Base-by-base conservation (phyloP, 2,888 invertebrate genomes). In the Dioctria rufipes region DNA sequence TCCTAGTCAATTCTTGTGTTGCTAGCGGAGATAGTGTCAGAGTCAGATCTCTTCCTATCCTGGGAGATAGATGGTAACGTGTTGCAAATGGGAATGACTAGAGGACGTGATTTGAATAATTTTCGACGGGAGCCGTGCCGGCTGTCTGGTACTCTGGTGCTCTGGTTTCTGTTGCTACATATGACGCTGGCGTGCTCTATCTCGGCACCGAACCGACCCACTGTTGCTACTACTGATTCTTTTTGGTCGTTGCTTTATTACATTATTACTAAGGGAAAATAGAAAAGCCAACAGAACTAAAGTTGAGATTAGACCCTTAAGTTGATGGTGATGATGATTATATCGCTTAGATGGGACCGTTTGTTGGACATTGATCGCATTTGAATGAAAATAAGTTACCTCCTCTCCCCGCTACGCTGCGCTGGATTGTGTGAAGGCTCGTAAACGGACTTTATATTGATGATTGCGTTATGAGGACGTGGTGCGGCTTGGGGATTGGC, bases 71-170 rank as follows among this genome's bases (percentile, higher is more conserved):
- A 49, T 51, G 65, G 66, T 77, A 67, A 75, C 77, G 77, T 80
- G 77, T 80, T 80, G 54, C 67, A 75, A 77, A 80, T 80, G 60
- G 67, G 60, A 80, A 75, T 66, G 75, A 80, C 65, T 80, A 49
- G 42, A 60, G 58, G 67, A 77, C 80, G 80, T 80, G 80, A 80
- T 80, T 80, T 80, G 80, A 80, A 78, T 78, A 78, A 65, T 78
- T 63, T 78, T 25, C 73, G 43, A 75, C 73, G 60, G 60, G 51
- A 60, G 43, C 42, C 42, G 51, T 75, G 43, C 42, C 42, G 42
- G 60, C 25, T 75, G 60, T 42, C 46, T 66, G 58, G 9, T 54
- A 25, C 25, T 25, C 25, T 25, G 25, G 25, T 25, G 25, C 25
- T 25, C 25, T 25, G 25, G 25, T 25, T 25, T 25, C 25, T n/a